phyloP scores from a whole-genome alignment of 2,888 invertebrate genomes.

The Andrena praecox region DNA sequence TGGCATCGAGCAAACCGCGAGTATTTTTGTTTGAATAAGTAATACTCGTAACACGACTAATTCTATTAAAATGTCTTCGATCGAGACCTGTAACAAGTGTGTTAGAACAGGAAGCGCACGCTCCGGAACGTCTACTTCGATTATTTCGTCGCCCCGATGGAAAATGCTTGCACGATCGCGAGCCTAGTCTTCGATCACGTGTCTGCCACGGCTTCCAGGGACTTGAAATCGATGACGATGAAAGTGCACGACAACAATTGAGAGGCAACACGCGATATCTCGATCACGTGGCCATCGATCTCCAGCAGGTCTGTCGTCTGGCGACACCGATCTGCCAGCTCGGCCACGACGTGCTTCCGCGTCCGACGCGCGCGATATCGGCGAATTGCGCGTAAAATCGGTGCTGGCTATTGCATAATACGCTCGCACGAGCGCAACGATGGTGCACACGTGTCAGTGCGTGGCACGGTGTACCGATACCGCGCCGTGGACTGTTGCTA shows the following conservation, averaged over 20 bases:
- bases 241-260: conserved; percentile 3
- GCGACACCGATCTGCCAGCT: conserved; percentile 24
- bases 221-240: not conserved
- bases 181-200: not conserved
- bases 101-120: too few species aligned
- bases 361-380: conserved; percentile 42
- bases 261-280: conserved; percentile 27
- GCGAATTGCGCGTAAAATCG: conserved; percentile 64
- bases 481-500: conserved; percentile 48
- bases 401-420: conserved; percentile 59
- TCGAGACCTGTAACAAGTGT: too few species aligned
- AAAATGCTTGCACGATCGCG: too few species aligned
- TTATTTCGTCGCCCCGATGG: too few species aligned
- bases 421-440: conserved; percentile 36
- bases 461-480: conserved; percentile 37
- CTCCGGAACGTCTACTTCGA: too few species aligned
- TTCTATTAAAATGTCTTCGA: too few species aligned
- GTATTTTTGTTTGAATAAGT: too few species aligned
- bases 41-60: too few species aligned
- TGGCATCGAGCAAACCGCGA: too few species aligned
- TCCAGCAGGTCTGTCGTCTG: conserved; percentile 4
- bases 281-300: conserved; percentile 46
- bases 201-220: not conserved
- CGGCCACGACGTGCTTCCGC: conserved; percentile 46
- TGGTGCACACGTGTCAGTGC: conserved; percentile 50